phyloP scores from a whole-genome alignment of 2,797 vertebrate species.

The Chrosomus eos region DNA sequence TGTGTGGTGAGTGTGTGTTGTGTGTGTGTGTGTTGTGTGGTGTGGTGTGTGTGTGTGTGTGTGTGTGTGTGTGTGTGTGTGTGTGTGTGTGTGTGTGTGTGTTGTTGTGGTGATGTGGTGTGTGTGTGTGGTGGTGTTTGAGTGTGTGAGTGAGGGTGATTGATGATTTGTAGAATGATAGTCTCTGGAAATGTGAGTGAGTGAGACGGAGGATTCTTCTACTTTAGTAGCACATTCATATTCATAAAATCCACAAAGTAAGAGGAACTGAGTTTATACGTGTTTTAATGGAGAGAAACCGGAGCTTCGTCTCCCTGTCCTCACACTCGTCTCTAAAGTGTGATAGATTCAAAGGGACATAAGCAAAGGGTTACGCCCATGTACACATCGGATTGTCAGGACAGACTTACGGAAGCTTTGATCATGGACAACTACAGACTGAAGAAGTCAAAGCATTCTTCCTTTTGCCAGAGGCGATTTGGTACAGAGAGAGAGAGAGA shows the following conservation, averaged over 20 bases:
- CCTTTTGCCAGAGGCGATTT: slow-evolving; percentile 50
- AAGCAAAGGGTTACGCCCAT: slow-evolving; percentile 47
- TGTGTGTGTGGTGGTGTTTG: too few species aligned
- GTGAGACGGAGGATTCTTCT: background rate
- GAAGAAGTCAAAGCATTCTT: slow-evolving; percentile 52
- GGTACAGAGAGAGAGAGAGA: slow-evolving; percentile 16
- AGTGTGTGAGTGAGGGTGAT: too few species aligned
- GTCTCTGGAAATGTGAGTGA: too few species aligned
- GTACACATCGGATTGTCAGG: slow-evolving; percentile 52
- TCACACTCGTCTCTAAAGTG: slow-evolving; percentile 35
- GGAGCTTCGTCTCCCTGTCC: background rate
- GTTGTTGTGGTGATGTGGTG: too few species aligned
- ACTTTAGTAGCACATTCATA: background rate
- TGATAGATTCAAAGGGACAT: slow-evolving; percentile 39
- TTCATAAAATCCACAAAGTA: background rate
- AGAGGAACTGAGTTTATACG: background rate
- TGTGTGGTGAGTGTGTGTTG: too few species aligned
- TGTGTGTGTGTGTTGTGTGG: too few species aligned
- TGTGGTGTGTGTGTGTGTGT: too few species aligned
- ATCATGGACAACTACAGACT: slow-evolving; percentile 58
- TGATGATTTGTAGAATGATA: too few species aligned
- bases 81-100: too few species aligned
- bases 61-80: too few species aligned
- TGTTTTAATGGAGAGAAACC: too few species aligned
- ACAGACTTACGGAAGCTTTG: slow-evolving; percentile 54